Evolutionary conservation across 2,888 invertebrate species (phyloP).

Genomic region (Cenopis cana): DNA sequence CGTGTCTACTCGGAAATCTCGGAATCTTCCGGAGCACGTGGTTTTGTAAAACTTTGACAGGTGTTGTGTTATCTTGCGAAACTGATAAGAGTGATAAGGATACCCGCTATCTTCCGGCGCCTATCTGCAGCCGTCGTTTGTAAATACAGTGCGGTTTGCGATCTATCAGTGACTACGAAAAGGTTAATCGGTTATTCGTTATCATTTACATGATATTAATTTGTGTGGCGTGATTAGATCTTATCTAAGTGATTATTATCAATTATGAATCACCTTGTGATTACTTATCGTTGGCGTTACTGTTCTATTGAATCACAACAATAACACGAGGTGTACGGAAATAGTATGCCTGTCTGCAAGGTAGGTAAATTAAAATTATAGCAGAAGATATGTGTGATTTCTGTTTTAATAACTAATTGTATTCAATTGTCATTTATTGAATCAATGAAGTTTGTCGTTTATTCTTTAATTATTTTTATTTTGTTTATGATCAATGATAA

Average conservation of each 20-base stretch:
- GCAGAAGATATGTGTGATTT: too few species aligned
- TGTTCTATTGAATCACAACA: neutral
- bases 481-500: too few species aligned
- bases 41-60: constrained; percentile 61
- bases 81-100: constrained; percentile 26
- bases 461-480: too few species aligned
- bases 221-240: constrained; percentile 1
- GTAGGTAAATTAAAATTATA: too few species aligned
- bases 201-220: constrained; percentile 9
- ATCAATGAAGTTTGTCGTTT: too few species aligned
- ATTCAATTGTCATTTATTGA: too few species aligned
- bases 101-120: constrained; percentile 20
- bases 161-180: neutral
- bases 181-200: neutral
- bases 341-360: too few species aligned
- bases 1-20: constrained; percentile 66
- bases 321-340: neutral
- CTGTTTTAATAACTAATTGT: too few species aligned
- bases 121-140: constrained; percentile 17
- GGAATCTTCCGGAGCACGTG: constrained; percentile 75
- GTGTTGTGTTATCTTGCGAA: constrained; percentile 54
- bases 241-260: neutral
- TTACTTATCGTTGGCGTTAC: neutral
- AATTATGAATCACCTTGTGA: neutral
- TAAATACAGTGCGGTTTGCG: constrained; percentile 11